These are phyloP conservation scores for Oreotrochilus melanogaster DNA, from an alignment of 2,113 vertebrate species.

Conservation along the genomic window DNA sequence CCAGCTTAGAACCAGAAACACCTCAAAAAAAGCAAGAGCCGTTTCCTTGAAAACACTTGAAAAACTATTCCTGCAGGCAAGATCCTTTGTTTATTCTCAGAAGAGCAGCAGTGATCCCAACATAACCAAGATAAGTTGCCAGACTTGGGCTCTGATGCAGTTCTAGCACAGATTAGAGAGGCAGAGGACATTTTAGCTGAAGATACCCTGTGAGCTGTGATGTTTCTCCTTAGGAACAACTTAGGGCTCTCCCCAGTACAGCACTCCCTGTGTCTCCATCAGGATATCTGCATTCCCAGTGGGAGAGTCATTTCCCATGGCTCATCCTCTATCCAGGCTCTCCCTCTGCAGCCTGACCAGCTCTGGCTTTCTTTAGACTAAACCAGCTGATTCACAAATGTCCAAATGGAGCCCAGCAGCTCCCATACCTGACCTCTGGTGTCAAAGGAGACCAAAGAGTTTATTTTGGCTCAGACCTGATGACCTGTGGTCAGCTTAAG, in stretches of 20 bases:
- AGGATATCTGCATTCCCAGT: not conserved
- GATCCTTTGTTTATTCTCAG: not conserved
- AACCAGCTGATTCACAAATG: not conserved
- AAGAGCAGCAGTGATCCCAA: not conserved
- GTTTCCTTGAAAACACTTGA: not conserved
- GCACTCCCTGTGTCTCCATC: not conserved
- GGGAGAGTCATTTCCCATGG: not conserved
- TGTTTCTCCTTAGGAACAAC: fast-evolving
- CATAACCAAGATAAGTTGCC: not conserved
- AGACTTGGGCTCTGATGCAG: not conserved
- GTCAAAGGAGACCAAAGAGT: not conserved
- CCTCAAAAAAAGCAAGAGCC: not conserved
- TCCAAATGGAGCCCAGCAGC: not conserved
- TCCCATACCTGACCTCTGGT: not conserved
- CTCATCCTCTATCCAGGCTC: not conserved
- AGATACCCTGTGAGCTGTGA: not conserved
- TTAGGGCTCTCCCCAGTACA: not conserved
- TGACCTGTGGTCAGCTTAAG: not conserved
- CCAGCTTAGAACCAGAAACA: not conserved
- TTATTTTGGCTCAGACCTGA: not conserved
- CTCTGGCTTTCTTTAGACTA: not conserved
- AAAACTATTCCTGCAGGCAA: not conserved
- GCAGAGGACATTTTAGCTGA: not conserved
- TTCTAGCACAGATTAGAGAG: not conserved
- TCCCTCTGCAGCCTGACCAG: not conserved